phyloP scores from a whole-genome alignment of 2,113 vertebrate species.

The Nycticorax nycticorax region DNA sequence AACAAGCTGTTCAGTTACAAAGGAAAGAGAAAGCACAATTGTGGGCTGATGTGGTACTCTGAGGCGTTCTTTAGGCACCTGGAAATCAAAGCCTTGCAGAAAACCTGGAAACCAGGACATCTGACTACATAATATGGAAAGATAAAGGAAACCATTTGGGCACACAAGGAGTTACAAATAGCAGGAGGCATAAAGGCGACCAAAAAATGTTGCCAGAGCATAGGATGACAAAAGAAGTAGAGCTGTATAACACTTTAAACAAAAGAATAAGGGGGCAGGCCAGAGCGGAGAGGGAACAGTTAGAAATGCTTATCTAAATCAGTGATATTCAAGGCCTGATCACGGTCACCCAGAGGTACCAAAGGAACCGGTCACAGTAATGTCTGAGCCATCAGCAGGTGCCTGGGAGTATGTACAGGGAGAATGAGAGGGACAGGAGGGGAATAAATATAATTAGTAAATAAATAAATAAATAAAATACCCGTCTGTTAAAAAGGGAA shows the following conservation, averaged over 20 bases:
- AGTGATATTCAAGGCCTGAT: neutral
- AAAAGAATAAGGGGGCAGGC: neutral
- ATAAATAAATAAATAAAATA: neutral
- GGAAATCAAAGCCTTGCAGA: neutral
- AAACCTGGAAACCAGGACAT: conserved; percentile 24
- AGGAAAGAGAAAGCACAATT: neutral
- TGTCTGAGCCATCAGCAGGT: neutral
- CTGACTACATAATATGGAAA: neutral
- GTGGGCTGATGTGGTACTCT: neutral
- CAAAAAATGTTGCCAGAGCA: neutral
- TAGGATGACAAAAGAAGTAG: neutral
- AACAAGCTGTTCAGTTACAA: neutral
- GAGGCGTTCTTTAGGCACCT: neutral
- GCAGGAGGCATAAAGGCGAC: neutral
- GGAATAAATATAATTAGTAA: neutral
- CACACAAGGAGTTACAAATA: neutral
- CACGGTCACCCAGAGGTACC: neutral
- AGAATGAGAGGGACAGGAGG: neutral
- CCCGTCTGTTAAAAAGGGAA: neutral
- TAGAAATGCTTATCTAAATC: neutral
- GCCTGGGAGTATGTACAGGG: neutral
- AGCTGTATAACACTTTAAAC: neutral
- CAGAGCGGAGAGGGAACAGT: neutral
- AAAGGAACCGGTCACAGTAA: neutral
- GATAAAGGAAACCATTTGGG: neutral